phyloP scores from a whole-genome alignment of 2,113 vertebrate genomes.

The Vidua chalybeata region DNA sequence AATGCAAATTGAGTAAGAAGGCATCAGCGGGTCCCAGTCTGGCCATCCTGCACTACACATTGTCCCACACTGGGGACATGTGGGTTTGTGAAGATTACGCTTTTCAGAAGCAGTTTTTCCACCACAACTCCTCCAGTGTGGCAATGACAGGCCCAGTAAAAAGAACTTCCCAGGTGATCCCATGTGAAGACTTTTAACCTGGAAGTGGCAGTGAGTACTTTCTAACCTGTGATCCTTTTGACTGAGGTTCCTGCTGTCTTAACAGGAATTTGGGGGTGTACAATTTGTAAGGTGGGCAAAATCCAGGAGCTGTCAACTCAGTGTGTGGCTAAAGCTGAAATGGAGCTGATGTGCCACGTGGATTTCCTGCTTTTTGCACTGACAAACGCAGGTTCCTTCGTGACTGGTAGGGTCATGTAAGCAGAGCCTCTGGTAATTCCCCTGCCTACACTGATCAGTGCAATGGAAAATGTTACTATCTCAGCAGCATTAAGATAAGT shows the following conservation, averaged over 20 bases:
- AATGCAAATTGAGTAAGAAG: constrained; percentile 67
- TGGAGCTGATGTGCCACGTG: rapidly evolving
- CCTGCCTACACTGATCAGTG: rapidly evolving
- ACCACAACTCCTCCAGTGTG: background rate
- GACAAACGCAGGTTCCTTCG: background rate
- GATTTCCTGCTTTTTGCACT: background rate
- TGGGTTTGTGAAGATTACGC: background rate
- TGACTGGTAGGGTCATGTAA: rapidly evolving
- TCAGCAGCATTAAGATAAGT: background rate
- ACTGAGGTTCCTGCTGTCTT: background rate
- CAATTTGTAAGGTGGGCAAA: background rate
- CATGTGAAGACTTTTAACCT: background rate
- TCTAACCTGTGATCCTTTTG: background rate
- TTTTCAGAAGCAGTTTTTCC: background rate
- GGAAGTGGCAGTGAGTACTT: background rate
- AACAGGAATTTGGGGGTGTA: background rate
- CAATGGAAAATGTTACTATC: background rate
- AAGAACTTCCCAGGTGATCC: background rate
- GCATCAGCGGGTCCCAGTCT: constrained; percentile 61
- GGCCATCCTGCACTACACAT: background rate
- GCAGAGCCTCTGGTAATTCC: background rate
- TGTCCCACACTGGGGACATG: background rate
- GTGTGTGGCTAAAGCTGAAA: background rate
- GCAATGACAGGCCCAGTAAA: background rate
- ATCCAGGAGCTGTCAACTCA: background rate